A percentile compares a stretch with the other conserved stretches of the same genome.
Conservation (phyloP, 2,113 vertebrate species). For the Crotophaga sulcirostris region DNA sequence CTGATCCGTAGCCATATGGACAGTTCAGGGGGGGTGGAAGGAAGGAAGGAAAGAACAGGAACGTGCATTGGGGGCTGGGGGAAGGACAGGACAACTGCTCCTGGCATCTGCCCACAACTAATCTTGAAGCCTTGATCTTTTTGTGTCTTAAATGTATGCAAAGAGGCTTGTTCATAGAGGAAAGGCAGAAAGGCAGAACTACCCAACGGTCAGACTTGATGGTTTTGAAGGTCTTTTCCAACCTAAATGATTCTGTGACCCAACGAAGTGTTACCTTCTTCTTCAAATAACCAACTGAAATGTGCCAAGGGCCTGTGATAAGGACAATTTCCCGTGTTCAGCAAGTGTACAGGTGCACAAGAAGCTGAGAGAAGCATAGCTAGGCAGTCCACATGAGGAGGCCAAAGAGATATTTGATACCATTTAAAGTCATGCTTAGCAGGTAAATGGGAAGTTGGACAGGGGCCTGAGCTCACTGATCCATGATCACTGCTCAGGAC, state of each 20-base stretch:
- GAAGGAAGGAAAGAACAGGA: background rate
- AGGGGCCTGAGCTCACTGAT: too few relatives aligned
- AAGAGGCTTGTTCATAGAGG: background rate
- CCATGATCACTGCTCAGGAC: too few relatives aligned
- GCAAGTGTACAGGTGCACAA: too few relatives aligned
- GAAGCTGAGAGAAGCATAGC: too few relatives aligned
- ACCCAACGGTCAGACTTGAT: background rate
- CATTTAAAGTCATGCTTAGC: too few relatives aligned
- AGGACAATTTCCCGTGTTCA: too few relatives aligned
- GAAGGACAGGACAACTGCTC: background rate
- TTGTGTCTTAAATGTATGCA: background rate
- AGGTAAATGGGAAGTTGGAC: too few relatives aligned
- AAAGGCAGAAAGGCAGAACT: background rate
- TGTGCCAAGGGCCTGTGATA: background rate
- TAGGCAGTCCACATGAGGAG: too few relatives aligned
- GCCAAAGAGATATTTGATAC: too few relatives aligned
- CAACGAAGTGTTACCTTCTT: background rate
- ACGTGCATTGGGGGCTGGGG: accelerated
- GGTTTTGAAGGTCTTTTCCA: too few relatives aligned
- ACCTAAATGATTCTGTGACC: background rate
- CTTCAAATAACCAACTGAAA: background rate
- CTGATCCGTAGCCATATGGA: accelerated
- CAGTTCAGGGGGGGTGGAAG: background rate
- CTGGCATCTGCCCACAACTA: background rate
- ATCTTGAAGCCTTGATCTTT: background rate